Conservation (phyloP, 2,797 vertebrate genomes). For the Diplodus sargus region DNA sequence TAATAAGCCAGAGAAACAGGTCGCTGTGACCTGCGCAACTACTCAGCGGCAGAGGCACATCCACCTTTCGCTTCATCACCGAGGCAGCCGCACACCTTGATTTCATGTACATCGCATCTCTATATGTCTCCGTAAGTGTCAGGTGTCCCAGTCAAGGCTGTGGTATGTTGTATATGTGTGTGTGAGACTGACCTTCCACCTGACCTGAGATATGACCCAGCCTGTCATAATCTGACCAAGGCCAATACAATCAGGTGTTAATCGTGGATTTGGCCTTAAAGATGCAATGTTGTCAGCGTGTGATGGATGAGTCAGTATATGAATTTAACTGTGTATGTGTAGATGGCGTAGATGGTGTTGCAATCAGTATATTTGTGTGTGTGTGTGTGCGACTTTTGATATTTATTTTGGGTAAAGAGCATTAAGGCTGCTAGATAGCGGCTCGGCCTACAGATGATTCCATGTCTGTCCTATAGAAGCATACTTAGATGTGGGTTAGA, state of each 20-base stretch:
- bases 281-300: background rate
- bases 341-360: background rate
- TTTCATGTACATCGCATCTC: constrained; percentile 6
- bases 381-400: background rate
- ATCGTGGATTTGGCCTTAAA: constrained; percentile 21
- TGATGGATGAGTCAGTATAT: background rate
- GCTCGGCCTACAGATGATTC: background rate
- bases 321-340: background rate
- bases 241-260: constrained; percentile 28
- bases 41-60: constrained; percentile 46
- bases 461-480: background rate
- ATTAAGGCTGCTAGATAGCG: constrained; percentile 3
- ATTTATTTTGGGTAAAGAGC: constrained; percentile 21
- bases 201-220: background rate
- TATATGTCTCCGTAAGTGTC: background rate
- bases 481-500: background rate
- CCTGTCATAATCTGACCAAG: constrained; percentile 20
- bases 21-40: constrained; percentile 42
- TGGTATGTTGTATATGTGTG: background rate
- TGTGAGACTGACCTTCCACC: constrained; percentile 16
- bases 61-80: constrained; percentile 12
- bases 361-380: background rate
- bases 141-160: constrained; percentile 1
- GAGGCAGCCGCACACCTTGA: constrained; percentile 4
- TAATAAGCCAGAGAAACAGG: constrained; percentile 58